Evolutionary conservation across 2,888 invertebrate genomes (phyloP).

Genomic region (Ptychoptera contaminata): DNA sequence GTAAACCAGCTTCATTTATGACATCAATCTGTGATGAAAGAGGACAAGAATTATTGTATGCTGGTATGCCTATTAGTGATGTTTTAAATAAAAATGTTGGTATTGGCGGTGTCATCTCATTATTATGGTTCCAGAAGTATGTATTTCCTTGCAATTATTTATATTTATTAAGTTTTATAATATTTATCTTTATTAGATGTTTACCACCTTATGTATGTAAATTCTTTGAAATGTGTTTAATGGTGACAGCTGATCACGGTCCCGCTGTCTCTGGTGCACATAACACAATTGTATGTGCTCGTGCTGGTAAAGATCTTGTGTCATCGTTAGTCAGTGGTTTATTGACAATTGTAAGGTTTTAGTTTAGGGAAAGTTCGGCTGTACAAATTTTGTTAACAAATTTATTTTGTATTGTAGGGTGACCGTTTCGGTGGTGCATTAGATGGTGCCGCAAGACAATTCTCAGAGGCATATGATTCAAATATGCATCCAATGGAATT

Average conservation of each 20-base stretch:
- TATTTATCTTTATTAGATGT: conserved; percentile 39
- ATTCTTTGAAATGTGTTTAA: conserved; percentile 97
- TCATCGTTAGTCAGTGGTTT: conserved; percentile 92
- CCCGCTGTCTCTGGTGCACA: conserved; percentile 98
- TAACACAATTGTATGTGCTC: conserved; percentile 94
- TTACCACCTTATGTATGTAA: conserved; percentile 87
- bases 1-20: conserved; percentile 99
- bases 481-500: conserved; percentile 95
- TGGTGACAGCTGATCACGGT: conserved; percentile 98
- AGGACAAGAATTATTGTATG: conserved; percentile 92
- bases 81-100: conserved; percentile 91
- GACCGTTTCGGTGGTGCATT: conserved; percentile 97
- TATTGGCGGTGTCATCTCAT: conserved; percentile 91
- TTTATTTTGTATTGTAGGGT: conserved; percentile 41
- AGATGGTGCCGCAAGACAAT: conserved; percentile 94
- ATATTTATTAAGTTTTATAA: background rate
- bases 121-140: conserved; percentile 84
- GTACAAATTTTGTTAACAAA: conserved; percentile 2
- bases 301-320: conserved; percentile 94
- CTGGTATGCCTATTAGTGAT: conserved; percentile 78
- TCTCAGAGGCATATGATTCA: conserved; percentile 90
- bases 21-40: conserved; percentile 98
- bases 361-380: conserved; percentile 2
- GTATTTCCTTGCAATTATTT: background rate
- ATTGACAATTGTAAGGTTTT: conserved; percentile 77